Conservation (phyloP, 2,113 vertebrate species). For the Puffinus mauretanicus region DNA sequence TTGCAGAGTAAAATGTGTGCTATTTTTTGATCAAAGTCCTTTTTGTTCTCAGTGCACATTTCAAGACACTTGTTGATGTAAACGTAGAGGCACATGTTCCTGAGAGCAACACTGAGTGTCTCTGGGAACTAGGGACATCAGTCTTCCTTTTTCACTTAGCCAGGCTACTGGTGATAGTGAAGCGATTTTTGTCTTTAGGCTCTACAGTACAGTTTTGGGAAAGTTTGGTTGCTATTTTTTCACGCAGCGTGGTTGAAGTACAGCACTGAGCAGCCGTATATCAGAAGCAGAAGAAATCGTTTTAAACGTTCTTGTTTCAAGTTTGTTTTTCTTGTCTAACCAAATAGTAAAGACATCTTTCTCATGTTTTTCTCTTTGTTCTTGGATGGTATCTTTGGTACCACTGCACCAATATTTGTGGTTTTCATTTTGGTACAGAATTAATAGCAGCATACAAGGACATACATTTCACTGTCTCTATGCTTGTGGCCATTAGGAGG, state of each 20-base stretch:
- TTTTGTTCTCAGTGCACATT: conserved; percentile 39
- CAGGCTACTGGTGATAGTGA: neutral
- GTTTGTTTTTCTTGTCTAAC: neutral
- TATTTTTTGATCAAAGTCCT: conserved; percentile 58
- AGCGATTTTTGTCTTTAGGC: neutral
- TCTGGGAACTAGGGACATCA: neutral
- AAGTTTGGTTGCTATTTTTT: neutral
- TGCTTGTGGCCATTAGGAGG: neutral
- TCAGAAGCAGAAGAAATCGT: neutral
- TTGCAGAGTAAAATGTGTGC: conserved; percentile 42
- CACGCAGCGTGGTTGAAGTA: neutral
- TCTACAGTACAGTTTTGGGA: neutral
- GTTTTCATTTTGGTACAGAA: neutral
- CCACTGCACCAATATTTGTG: neutral
- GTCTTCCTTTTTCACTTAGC: neutral
- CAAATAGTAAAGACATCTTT: neutral
- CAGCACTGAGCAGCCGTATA: neutral
- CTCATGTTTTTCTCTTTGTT: neutral
- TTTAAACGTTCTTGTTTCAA: neutral
- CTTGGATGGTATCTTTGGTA: neutral
- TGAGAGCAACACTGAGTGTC: neutral
- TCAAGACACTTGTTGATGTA: conserved; percentile 49
- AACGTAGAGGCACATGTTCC: rapidly evolving
- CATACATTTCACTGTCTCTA: neutral
- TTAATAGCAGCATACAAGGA: neutral